Base-by-base conservation (phyloP, 2,888 invertebrate species). In the Brenthis ino region DNA sequence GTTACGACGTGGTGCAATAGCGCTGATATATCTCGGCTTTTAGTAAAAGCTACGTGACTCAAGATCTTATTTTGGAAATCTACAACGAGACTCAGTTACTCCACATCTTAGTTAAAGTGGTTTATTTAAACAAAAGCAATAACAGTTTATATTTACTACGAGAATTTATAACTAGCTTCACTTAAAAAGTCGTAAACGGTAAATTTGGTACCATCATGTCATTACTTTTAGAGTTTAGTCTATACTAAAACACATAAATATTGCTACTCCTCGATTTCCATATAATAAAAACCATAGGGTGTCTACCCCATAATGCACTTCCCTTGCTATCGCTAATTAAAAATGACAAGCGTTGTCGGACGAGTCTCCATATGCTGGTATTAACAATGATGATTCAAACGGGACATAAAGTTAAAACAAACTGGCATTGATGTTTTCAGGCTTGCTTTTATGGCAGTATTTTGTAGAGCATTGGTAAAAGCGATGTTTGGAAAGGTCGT, bases 401-500 rank as follows among this genome's bases (percentile, higher is more conserved):
- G 48, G 64, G 50, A 64, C 64, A 61, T 72, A 72, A 72, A 70
- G 64, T 68, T 72, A 68, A 70, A 66, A 58, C 47, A 65, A 65
- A 72, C 70, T 61, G 67, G 53, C 68, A 55, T 66, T 72, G 64
- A 72, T 77, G 75, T 78, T 71, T 68, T 68, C 77, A 78, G 79
- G 81, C 77, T 72, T 75, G 76, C 76, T 84, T 84, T 83, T 83
- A 84, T 81, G 82, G 79, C 76, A 76, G 79, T 80, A 82, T 81
- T 88, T 87, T 87, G 85, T 88, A 84, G 84, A 86, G 86, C 85
- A 83, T 83, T 85, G 79, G 79, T 80, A 80, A 80, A 79, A 83
- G 82, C 78, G 80, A 51, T 68, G 69, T 87, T 87, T 85, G 85
- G 85, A 90, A 91, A 91, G 88, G 90, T 88, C 87, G 85, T 63